Conservation (phyloP, 2,888 invertebrate genomes). For the Hesperia comma region DNA sequence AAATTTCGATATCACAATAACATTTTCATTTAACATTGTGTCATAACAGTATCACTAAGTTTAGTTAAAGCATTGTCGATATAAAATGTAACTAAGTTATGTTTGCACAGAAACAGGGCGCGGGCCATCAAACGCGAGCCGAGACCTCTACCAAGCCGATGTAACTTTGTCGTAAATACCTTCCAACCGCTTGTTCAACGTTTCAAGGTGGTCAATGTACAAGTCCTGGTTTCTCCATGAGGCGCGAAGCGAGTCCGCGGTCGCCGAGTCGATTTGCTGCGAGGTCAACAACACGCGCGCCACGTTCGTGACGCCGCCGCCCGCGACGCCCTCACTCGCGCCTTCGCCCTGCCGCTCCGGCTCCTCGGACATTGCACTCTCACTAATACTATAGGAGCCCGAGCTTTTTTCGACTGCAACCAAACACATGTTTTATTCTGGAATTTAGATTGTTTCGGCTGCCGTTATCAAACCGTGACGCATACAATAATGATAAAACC, state of each 20-base stretch:
- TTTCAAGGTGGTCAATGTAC: slow-evolving; percentile 90
- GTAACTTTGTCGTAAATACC: slow-evolving; percentile 86
- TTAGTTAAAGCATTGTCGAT: slow-evolving; percentile 84
- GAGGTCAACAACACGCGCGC: slow-evolving; percentile 86
- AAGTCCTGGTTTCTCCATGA: slow-evolving; percentile 90
- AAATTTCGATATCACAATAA: slow-evolving; percentile 73
- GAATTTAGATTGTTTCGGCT: slow-evolving; percentile 58
- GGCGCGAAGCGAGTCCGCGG: slow-evolving; percentile 86
- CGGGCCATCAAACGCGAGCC: slow-evolving; percentile 67
- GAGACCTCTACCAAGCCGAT: slow-evolving; percentile 78
- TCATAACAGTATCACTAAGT: slow-evolving; percentile 76
- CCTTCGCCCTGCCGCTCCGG: slow-evolving; percentile 77
- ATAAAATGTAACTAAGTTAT: slow-evolving; percentile 68
- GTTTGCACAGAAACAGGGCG: slow-evolving; percentile 60
- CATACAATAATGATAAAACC: slow-evolving; percentile 45
- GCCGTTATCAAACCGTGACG: slow-evolving; percentile 66
- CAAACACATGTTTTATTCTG: slow-evolving; percentile 68
- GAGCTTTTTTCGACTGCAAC: slow-evolving; percentile 77
- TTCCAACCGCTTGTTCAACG: slow-evolving; percentile 90
- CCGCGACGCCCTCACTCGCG: slow-evolving; percentile 72
- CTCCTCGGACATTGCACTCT: slow-evolving; percentile 83
- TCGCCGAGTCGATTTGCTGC: slow-evolving; percentile 86
- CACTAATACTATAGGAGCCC: slow-evolving; percentile 69
- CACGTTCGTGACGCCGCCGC: slow-evolving; percentile 79
- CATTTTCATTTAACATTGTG: slow-evolving; percentile 59